These are phyloP conservation scores for Osmerus mordax DNA, from an alignment of 2,113 vertebrate genomes.

Conservation along the genomic window DNA sequence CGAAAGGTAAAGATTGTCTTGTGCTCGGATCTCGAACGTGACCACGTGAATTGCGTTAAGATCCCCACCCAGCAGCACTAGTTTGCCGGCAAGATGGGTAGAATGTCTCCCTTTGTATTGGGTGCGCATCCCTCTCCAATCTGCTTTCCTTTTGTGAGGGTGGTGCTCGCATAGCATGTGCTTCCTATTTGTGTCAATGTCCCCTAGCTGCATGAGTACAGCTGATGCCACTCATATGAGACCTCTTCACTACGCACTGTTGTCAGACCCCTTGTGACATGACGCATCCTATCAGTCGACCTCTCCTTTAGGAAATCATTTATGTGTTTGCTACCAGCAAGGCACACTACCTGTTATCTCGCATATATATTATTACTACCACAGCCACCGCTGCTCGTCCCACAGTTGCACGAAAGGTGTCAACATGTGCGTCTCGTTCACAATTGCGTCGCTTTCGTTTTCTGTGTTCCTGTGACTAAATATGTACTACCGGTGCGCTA, in stretches of 20 bases:
- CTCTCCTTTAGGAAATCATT: background rate
- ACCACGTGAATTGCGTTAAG: too few species aligned
- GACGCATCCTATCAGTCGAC: background rate
- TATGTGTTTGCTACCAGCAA: background rate
- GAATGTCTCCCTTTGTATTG: slow-evolving; percentile 55
- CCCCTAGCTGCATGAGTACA: background rate
- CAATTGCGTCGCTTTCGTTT: too few species aligned
- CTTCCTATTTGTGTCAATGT: slow-evolving; percentile 30
- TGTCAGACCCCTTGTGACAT: background rate
- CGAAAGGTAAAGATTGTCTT: too few species aligned
- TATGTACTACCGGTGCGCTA: too few species aligned
- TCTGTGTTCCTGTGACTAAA: too few species aligned
- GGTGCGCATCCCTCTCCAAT: background rate
- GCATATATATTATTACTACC: too few species aligned
- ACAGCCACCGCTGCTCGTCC: too few species aligned
- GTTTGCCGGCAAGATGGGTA: slow-evolving; percentile 92
- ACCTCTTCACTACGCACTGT: background rate
- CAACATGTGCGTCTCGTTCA: too few species aligned
- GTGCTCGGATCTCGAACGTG: too few species aligned
- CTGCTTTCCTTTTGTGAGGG: background rate
- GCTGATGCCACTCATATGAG: slow-evolving; percentile 28
- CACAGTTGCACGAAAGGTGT: too few species aligned
- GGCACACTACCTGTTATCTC: too few species aligned
- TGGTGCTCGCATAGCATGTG: slow-evolving; percentile 23
- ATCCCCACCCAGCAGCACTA: too few species aligned